Evolutionary conservation across 2,113 vertebrate genomes (phyloP).

Genomic region (Anhinga anhinga): DNA sequence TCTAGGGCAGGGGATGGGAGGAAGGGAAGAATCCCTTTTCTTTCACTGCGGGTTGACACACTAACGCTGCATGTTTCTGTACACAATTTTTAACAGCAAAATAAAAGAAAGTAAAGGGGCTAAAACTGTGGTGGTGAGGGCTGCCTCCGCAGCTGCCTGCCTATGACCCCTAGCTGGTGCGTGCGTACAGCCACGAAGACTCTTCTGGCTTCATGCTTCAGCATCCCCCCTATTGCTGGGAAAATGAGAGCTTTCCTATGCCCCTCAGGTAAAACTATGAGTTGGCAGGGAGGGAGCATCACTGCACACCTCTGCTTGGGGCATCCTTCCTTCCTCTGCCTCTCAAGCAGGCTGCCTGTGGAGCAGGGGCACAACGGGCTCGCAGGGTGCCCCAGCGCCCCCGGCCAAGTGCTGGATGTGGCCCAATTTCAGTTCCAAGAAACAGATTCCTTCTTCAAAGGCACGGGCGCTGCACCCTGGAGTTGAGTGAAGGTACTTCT

Average conservation of each 20-base stretch:
- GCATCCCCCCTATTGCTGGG: accelerated
- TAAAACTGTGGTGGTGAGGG: not conserved
- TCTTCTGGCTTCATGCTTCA: not conserved
- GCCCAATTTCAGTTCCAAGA: not conserved
- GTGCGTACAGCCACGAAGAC: not conserved
- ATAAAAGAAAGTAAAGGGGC: not conserved
- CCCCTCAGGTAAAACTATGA: accelerated
- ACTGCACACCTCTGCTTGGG: accelerated
- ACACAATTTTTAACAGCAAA: not conserved
- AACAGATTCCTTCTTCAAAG: not conserved
- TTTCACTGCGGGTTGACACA: not conserved
- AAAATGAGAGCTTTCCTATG: accelerated
- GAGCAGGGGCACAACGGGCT: accelerated
- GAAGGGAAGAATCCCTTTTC: not conserved
- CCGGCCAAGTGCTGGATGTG: not conserved
- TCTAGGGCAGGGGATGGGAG: not conserved
- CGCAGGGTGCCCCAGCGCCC: accelerated
- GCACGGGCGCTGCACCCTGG: not conserved
- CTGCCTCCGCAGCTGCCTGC: not conserved
- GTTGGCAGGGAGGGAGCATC: not conserved
- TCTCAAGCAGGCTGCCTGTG: accelerated
- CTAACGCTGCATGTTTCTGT: not conserved
- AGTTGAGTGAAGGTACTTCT: not conserved
- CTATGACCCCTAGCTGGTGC: not conserved
- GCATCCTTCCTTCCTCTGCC: not conserved